These are phyloP conservation scores for Hystrix cristata DNA, from an alignment of 2,113 vertebrate genomes.

Conservation along the genomic window DNA sequence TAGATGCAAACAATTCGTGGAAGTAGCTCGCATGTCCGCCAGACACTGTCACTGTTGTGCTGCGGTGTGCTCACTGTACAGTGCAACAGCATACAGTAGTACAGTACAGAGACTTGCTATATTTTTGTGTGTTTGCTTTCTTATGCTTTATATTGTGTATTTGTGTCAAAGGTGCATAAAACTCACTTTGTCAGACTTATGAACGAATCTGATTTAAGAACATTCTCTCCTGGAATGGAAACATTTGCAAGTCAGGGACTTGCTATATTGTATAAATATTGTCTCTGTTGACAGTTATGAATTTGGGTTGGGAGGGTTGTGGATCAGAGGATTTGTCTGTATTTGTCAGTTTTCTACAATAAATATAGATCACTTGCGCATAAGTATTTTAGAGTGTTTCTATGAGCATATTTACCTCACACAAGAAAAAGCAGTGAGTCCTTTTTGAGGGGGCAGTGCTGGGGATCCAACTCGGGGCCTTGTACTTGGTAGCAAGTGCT, in stretches of 20 bases:
- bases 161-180: neutral
- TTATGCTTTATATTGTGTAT: neutral
- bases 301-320: neutral
- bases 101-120: neutral
- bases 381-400: constrained; percentile 51
- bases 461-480: no score
- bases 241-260: neutral
- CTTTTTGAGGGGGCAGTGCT: no score
- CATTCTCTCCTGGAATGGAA: neutral
- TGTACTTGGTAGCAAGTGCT: no score
- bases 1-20: neutral
- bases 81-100: neutral
- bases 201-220: neutral
- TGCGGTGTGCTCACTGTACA: neutral
- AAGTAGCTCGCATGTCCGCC: neutral
- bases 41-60: neutral
- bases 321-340: neutral
- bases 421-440: neutral
- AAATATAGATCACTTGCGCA: neutral
- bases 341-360: constrained; percentile 53
- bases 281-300: neutral
- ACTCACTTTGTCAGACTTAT: neutral
- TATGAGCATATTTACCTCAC: constrained; percentile 38
- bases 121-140: neutral
- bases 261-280: neutral